These are phyloP conservation scores for Poecilia latipinna DNA, from an alignment of 2,113 vertebrate species.

Conservation along the genomic window DNA sequence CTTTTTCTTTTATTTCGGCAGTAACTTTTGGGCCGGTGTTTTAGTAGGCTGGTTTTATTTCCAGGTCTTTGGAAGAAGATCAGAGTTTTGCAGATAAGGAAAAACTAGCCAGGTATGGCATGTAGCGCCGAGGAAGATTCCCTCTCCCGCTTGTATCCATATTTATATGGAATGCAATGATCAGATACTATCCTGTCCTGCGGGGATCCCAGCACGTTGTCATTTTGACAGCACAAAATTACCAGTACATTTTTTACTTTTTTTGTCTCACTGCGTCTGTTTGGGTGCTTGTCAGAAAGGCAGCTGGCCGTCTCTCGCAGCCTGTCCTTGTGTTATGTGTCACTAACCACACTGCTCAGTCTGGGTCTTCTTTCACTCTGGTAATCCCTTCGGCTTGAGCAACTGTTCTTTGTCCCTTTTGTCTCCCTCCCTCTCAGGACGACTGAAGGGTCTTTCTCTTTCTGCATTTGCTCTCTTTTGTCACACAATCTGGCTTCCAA, in stretches of 20 bases:
- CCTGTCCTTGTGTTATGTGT: slow-evolving; percentile 30
- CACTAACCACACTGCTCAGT: slow-evolving; percentile 52
- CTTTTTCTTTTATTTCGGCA: slow-evolving; percentile 32
- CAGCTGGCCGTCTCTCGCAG: slow-evolving; percentile 34
- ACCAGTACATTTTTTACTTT: slow-evolving; percentile 6
- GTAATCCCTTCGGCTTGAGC: slow-evolving; percentile 55
- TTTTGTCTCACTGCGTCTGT: slow-evolving; percentile 14
- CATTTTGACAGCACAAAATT: slow-evolving; percentile 38
- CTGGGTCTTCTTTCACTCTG: slow-evolving; percentile 31
- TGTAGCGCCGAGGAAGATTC: slow-evolving; percentile 49
- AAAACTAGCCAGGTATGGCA: slow-evolving; percentile 89
- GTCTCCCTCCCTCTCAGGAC: slow-evolving; percentile 60
- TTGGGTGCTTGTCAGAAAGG: slow-evolving; percentile 46
- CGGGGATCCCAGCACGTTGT: slow-evolving; percentile 35
- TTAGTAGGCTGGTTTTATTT: slow-evolving; percentile 86
- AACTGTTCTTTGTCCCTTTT: slow-evolving; percentile 57
- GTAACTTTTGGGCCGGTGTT: slow-evolving; percentile 75
- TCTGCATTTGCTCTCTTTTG: slow-evolving; percentile 57
- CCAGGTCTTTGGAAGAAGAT: slow-evolving; percentile 91
- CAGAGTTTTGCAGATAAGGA: slow-evolving; percentile 94
- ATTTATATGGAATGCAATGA: slow-evolving; percentile 51
- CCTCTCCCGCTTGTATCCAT: slow-evolving; percentile 54
- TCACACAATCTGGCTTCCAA: slow-evolving; percentile 58
- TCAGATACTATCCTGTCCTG: slow-evolving; percentile 34
- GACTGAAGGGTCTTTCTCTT: slow-evolving; percentile 65